Percentiles rank a stretch among this genome's conserved stretches.
Evolutionary conservation across 1,140 invertebrate species (phyloP).

Genomic region (Popillia japonica): DNA sequence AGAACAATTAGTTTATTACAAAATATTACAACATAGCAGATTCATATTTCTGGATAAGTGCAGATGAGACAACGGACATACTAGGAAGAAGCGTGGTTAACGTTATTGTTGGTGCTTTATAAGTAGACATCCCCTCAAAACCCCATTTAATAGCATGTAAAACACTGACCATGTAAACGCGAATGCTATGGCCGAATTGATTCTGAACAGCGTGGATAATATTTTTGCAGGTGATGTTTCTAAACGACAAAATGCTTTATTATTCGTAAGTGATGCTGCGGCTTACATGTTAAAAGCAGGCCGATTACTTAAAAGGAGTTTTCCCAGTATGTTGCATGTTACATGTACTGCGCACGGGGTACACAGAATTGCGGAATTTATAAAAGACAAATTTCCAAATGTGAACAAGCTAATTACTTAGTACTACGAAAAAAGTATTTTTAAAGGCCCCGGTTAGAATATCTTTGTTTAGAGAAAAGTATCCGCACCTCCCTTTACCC

Average conservation of each 20-base stretch:
- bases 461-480: background rate
- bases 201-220: slow-evolving; percentile 1
- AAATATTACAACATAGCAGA: background rate
- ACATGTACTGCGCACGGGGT: too few relatives aligned
- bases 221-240: slow-evolving; percentile 1
- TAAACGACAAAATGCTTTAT: slow-evolving; percentile 6
- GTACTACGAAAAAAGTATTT: background rate
- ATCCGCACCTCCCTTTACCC: background rate
- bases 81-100: background rate
- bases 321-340: background rate
- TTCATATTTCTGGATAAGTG: background rate
- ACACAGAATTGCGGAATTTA: slow-evolving; percentile 10
- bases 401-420: background rate
- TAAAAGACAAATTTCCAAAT: slow-evolving; percentile 1
- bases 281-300: slow-evolving; percentile 10
- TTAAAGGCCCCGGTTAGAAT: background rate
- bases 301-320: background rate
- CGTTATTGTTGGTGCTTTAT: background rate
- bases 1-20: too few relatives aligned
- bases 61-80: slow-evolving; percentile 4
- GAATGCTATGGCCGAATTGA: background rate
- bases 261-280: background rate
- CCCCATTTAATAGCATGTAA: background rate
- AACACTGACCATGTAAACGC: background rate
- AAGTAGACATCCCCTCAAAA: background rate